Evolutionary conservation across 2,113 vertebrate genomes (phyloP).

Genomic region (Zapornia atra): DNA sequence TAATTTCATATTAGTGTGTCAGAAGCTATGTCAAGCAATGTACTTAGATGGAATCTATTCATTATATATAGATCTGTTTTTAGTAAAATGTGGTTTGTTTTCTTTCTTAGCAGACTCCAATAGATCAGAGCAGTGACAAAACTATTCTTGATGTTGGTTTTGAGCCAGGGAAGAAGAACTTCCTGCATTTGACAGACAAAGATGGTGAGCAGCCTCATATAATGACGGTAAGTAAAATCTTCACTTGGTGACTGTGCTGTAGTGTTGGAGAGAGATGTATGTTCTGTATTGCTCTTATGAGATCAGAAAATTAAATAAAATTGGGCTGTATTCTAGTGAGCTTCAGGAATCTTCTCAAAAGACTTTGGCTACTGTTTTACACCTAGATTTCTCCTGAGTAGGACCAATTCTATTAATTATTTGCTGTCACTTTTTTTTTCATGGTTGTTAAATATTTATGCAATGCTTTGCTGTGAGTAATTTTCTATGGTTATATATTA

Average conservation of each 20-base stretch:
- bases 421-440: neutral
- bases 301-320: neutral
- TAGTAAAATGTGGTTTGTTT: neutral
- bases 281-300: neutral
- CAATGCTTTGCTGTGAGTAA: neutral
- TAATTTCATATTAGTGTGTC: neutral
- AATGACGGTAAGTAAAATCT: slow-evolving; percentile 79
- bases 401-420: neutral
- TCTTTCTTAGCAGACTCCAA: slow-evolving; percentile 73
- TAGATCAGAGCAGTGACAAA: slow-evolving; percentile 90
- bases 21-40: neutral
- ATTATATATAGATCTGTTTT: neutral
- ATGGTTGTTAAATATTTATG: neutral
- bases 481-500: neutral
- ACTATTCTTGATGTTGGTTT: slow-evolving; percentile 91
- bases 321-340: neutral
- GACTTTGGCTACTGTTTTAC: neutral
- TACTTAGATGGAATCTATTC: neutral
- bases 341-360: neutral
- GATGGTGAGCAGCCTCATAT: slow-evolving; percentile 94
- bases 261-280: neutral
- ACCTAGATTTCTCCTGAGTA: neutral
- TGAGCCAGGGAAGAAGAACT: slow-evolving; percentile 94
- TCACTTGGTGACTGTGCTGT: neutral
- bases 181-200: slow-evolving; percentile 93